These are phyloP conservation scores for Procambarus clarkii DNA, from an alignment of 1,140 invertebrate species.

Conservation along the genomic window DNA sequence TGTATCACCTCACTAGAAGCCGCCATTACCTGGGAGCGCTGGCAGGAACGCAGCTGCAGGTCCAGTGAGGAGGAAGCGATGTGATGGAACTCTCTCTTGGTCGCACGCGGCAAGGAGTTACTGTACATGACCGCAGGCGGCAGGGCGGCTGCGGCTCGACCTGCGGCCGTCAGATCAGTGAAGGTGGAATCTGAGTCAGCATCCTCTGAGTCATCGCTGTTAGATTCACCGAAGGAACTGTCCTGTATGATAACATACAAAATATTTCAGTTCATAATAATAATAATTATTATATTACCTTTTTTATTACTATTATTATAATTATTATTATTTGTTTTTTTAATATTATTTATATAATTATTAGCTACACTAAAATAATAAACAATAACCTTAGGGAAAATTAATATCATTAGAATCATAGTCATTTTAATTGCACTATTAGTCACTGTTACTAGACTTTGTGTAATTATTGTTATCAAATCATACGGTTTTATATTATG, in stretches of 20 bases:
- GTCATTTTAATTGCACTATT: too few relatives aligned
- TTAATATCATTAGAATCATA: too few relatives aligned
- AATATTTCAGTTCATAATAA: neutral
- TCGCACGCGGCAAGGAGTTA: slow-evolving; percentile 30
- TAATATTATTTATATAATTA: too few relatives aligned
- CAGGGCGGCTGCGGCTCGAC: slow-evolving; percentile 23
- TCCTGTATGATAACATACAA: slow-evolving; percentile 17
- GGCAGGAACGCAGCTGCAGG: slow-evolving; percentile 35
- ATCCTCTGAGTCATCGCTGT: slow-evolving; percentile 42
- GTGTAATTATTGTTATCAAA: too few relatives aligned
- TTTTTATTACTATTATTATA: neutral
- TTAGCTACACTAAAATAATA: too few relatives aligned
- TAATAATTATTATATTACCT: neutral
- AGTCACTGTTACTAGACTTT: too few relatives aligned
- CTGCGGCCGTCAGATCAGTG: slow-evolving; percentile 56
- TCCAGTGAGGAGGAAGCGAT: slow-evolving; percentile 25
- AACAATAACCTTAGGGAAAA: too few relatives aligned
- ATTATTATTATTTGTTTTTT: too few relatives aligned
- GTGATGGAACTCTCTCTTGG: slow-evolving; percentile 26
- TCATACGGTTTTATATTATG: too few relatives aligned
- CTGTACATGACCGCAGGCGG: slow-evolving; percentile 5
- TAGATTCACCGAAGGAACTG: slow-evolving; percentile 34
- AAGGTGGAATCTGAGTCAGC: slow-evolving; percentile 62
- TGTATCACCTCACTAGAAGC: slow-evolving; percentile 30
- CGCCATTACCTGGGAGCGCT: slow-evolving; percentile 18